Percentiles rank a stretch among this genome's conserved stretches.
phyloP scores from a whole-genome alignment of 2,797 vertebrate genomes.

The Falco peregrinus region DNA sequence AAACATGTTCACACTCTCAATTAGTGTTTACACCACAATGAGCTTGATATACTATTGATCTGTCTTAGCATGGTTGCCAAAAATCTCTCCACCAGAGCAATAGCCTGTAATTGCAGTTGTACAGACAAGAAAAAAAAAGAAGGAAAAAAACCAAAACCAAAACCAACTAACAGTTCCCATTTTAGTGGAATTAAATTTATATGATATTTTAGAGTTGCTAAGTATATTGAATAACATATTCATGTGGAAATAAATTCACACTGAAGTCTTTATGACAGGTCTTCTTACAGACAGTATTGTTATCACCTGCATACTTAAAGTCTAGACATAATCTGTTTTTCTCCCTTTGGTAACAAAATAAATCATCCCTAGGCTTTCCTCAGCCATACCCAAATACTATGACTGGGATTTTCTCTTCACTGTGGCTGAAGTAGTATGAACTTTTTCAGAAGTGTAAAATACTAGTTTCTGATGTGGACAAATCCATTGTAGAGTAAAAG shows the following conservation, averaged over 20 bases:
- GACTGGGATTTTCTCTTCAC: background rate
- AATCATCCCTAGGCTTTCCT: background rate
- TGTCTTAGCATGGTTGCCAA: conserved; percentile 43
- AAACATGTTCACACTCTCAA: conserved; percentile 29
- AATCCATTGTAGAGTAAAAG: background rate
- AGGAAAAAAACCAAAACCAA: too few species aligned
- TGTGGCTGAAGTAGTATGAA: background rate
- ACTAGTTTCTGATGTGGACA: background rate
- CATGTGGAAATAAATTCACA: background rate
- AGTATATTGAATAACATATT: background rate
- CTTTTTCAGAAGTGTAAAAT: background rate
- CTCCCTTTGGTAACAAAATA: background rate
- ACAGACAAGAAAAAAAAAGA: background rate
- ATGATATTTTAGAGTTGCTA: background rate
- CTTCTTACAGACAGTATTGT: background rate
- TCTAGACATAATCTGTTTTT: background rate
- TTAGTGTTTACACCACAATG: conserved; percentile 46
- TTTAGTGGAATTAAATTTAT: conserved; percentile 14
- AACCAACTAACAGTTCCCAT: background rate
- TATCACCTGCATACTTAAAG: background rate
- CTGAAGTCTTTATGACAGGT: background rate
- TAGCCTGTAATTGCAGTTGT: conserved; percentile 47
- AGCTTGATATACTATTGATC: conserved; percentile 52
- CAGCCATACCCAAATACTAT: background rate
- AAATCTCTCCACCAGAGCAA: conserved; percentile 31